phyloP scores from a whole-genome alignment of 2,113 vertebrate species.

The Oryzias woworae region DNA sequence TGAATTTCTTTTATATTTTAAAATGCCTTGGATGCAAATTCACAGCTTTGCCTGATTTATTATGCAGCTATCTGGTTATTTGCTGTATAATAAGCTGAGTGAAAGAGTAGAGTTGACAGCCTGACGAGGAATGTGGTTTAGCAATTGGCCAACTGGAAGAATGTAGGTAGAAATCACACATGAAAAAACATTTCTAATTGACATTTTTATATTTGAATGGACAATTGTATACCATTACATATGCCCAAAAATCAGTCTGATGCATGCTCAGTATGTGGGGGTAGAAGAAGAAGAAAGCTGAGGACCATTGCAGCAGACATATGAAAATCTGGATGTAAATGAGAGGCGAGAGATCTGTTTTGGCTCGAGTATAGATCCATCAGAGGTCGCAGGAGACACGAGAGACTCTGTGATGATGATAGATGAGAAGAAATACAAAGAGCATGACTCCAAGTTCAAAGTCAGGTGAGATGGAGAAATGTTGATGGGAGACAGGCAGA shows the following conservation, averaged over 20 bases:
- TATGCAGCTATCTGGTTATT: no score
- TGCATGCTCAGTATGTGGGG: constrained; percentile 28
- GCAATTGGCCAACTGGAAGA: background rate
- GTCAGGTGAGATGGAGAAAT: constrained; percentile 48
- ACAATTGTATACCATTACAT: constrained; percentile 7
- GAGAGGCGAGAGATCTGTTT: constrained; percentile 41
- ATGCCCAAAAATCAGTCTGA: constrained; percentile 1
- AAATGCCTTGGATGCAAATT: no score
- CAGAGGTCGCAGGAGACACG: constrained; percentile 29
- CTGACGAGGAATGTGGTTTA: background rate
- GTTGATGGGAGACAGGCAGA: constrained; percentile 38
- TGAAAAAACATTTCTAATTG: background rate
- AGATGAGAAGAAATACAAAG: constrained; percentile 45
- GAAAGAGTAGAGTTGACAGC: background rate
- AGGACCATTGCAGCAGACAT: constrained; percentile 28
- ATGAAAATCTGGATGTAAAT: constrained; percentile 42
- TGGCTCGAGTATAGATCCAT: constrained; percentile 40
- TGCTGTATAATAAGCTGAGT: no score
- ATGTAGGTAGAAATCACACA: background rate
- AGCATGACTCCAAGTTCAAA: constrained; percentile 50
- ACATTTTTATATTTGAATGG: constrained; percentile 27
- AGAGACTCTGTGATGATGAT: constrained; percentile 36
- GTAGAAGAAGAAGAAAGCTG: constrained; percentile 16
- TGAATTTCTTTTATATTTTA: no score
- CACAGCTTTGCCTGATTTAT: no score